Percentiles rank a stretch among this genome's conserved stretches.
Evolutionary conservation across 2,113 vertebrate species (phyloP).

Genomic region (Aramus guarauna): DNA sequence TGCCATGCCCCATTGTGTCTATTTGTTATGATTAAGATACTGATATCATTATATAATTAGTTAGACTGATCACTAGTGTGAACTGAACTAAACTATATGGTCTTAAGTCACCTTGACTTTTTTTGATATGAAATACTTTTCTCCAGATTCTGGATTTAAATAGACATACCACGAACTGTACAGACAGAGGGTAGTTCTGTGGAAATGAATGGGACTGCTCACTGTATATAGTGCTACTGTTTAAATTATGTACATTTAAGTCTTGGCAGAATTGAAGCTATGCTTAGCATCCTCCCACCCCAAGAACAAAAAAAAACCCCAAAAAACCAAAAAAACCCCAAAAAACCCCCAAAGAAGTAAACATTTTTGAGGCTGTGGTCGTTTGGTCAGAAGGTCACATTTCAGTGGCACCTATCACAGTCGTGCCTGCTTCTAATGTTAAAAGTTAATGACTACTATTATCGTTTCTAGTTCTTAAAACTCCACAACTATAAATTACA

Average conservation of each 20-base stretch:
- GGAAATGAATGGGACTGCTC: background rate
- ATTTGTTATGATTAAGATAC: background rate
- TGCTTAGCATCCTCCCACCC: background rate
- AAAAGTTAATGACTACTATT: slow-evolving; percentile 1
- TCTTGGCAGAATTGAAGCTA: background rate
- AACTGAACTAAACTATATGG: background rate
- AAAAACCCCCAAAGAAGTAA: background rate
- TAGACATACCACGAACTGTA: background rate
- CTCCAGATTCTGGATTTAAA: background rate
- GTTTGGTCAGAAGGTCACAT: background rate
- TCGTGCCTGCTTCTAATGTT: background rate
- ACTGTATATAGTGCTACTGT: background rate
- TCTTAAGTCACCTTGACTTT: background rate
- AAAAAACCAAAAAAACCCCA: too few relatives aligned
- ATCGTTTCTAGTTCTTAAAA: slow-evolving; percentile 7
- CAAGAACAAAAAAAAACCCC: too few relatives aligned
- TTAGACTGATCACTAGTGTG: background rate
- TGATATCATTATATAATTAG: background rate
- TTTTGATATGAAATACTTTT: background rate
- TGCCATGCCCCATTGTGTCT: background rate
- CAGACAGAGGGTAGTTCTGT: background rate
- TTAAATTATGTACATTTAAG: background rate
- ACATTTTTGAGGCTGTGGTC: background rate
- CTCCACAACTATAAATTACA: slow-evolving; percentile 32
- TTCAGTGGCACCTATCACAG: background rate